Percentiles rank a stretch among this genome's conserved stretches.
Conservation (phyloP, 2,797 vertebrate species). For the Diplodus sargus region DNA sequence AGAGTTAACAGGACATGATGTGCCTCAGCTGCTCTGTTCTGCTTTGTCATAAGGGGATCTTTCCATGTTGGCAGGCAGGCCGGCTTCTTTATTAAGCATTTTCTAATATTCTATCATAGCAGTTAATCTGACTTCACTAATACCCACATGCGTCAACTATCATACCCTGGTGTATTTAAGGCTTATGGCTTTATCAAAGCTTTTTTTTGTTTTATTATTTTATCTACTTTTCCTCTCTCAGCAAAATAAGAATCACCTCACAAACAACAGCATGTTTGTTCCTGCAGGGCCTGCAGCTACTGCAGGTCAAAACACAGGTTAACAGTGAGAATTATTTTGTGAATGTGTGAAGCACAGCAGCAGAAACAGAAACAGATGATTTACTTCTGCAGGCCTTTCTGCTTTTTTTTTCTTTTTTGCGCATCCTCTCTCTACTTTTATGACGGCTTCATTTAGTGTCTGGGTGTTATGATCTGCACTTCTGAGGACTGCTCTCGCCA, state of each 20-base stretch:
- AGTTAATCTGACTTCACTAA: conserved; percentile 69
- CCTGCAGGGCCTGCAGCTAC: not conserved
- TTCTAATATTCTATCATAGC: conserved; percentile 64
- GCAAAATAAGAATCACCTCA: conserved; percentile 18
- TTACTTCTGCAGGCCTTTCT: not conserved
- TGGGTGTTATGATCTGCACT: conserved; percentile 27
- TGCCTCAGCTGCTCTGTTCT: conserved; percentile 42
- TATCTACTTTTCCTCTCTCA: not conserved
- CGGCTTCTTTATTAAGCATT: conserved; percentile 59
- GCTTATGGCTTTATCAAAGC: conserved; percentile 40
- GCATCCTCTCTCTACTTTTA: not conserved
- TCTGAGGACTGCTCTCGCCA: conserved; percentile 29
- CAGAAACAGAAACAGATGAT: not conserved
- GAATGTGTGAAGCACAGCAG: not conserved
- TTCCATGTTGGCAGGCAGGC: conserved; percentile 40
- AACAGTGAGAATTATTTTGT: not conserved
- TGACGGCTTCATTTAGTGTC: conserved; percentile 20
- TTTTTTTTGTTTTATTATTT: conserved; percentile 5
- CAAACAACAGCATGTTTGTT: conserved; percentile 17
- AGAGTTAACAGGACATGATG: conserved; percentile 39
- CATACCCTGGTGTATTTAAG: conserved; percentile 50
- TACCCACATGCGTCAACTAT: conserved; percentile 53
- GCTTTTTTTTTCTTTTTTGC: too few species aligned
- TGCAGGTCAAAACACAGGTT: conserved; percentile 11
- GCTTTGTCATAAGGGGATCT: conserved; percentile 32